phyloP scores from a whole-genome alignment of 2,888 invertebrate genomes.

The Epinotia brunnichana region DNA sequence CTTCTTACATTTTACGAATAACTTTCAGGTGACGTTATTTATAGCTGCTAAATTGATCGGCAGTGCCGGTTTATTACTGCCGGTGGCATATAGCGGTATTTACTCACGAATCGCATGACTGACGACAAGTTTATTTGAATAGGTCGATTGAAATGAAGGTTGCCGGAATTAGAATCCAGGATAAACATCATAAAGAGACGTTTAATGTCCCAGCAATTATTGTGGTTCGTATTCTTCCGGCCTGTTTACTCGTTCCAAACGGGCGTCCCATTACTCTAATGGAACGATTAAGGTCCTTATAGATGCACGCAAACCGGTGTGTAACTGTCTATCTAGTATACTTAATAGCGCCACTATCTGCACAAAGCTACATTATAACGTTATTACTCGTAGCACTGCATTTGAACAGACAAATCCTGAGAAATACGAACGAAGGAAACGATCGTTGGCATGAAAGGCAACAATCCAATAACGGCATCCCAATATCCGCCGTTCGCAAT shows the following conservation, averaged over 20 bases:
- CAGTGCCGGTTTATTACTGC: constrained; percentile 68
- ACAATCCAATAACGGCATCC: constrained; percentile 37
- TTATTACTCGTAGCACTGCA: neutral
- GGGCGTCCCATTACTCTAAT: neutral
- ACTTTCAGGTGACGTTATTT: constrained; percentile 32
- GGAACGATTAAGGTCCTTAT: constrained; percentile 11
- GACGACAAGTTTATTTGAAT: constrained; percentile 55
- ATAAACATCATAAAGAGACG: constrained; percentile 39
- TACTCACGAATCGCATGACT: constrained; percentile 55
- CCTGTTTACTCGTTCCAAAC: constrained; percentile 5
- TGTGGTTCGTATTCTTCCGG: constrained; percentile 1
- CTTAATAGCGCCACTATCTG: constrained; percentile 5
- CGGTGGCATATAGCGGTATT: constrained; percentile 52
- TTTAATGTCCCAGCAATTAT: constrained; percentile 13
- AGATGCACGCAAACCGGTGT: constrained; percentile 28
- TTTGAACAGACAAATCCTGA: constrained; percentile 6
- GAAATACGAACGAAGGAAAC: constrained; percentile 3
- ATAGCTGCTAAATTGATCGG: constrained; percentile 39
- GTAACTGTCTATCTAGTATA: constrained; percentile 25
- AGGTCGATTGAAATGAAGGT: constrained; percentile 27
- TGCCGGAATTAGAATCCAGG: constrained; percentile 36
- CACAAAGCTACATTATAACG: neutral
- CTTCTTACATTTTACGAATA: constrained; percentile 20
- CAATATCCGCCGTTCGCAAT: constrained; percentile 26
- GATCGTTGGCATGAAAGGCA: constrained; percentile 35